Percentiles rank a stretch among this genome's conserved stretches.
Evolutionary conservation across 2,888 invertebrate species (phyloP).

Genomic region (Philaethria dido): DNA sequence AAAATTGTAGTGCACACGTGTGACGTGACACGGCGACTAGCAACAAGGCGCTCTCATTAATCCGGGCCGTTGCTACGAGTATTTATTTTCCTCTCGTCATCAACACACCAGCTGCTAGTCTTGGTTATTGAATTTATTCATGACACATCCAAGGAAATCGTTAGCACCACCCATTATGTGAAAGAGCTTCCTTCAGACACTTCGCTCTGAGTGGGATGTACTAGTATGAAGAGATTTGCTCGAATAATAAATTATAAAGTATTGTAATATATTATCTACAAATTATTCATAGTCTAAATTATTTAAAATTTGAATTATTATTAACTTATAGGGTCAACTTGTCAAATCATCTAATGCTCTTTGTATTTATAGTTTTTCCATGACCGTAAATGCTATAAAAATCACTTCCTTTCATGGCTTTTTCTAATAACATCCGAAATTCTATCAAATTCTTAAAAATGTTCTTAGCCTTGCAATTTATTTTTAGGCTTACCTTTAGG

Average conservation of each 20-base stretch:
- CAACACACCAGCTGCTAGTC: conserved; percentile 40
- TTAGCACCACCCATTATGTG: conserved; percentile 39
- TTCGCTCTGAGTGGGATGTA: conserved; percentile 17
- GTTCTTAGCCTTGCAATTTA: conserved; percentile 19
- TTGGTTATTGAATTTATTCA: conserved; percentile 44
- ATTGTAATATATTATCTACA: background rate
- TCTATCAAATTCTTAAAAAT: background rate
- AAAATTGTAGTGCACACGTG: conserved; percentile 23
- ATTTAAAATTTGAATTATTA: background rate
- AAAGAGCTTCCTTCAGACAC: conserved; percentile 33
- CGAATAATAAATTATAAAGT: conserved; percentile 14
- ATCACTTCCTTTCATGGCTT: background rate
- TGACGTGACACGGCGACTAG: conserved; percentile 26
- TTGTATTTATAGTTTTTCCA: too few species aligned
- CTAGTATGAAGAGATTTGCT: conserved; percentile 10
- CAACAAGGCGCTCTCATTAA: conserved; percentile 38
- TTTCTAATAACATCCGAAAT: background rate
- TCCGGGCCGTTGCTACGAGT: conserved; percentile 35
- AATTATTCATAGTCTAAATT: background rate
- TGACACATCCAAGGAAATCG: conserved; percentile 42
- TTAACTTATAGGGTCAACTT: too few species aligned
- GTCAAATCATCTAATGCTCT: too few species aligned
- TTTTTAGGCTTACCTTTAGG: conserved; percentile 27
- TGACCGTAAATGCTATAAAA: too few species aligned
- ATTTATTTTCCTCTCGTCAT: conserved; percentile 44